phyloP scores from a whole-genome alignment of 2,888 invertebrate genomes.

The Lasioglossum villosulum region DNA sequence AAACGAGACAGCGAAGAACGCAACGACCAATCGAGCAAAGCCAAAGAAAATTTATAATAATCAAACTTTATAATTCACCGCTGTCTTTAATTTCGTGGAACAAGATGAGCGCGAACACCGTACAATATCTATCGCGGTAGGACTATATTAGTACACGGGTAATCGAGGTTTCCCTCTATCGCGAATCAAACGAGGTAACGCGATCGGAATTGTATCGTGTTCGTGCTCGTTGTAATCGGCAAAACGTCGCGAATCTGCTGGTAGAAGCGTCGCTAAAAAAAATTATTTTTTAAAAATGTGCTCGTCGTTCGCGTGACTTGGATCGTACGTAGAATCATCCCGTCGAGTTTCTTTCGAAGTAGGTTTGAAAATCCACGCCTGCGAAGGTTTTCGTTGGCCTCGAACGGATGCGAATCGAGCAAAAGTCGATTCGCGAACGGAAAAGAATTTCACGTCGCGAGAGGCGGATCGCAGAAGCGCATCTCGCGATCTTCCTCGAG shows the following conservation, averaged over 20 bases:
- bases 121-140: too few species aligned
- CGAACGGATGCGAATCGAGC: too few species aligned
- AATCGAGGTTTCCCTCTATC: not conserved
- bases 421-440: not conserved
- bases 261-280: not conserved
- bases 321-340: too few species aligned
- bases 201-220: not conserved
- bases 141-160: not conserved
- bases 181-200: not conserved
- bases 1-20: not conserved
- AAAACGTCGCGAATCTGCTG: not conserved
- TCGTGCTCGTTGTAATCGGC: not conserved
- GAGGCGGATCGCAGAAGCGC: not conserved
- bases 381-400: too few species aligned
- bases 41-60: not conserved
- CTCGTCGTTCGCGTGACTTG: too few species aligned
- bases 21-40: not conserved
- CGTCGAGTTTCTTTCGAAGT: too few species aligned
- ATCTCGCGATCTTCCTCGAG: slow-evolving; percentile 46
- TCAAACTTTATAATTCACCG: not conserved
- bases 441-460: not conserved
- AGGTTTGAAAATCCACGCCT: too few species aligned
- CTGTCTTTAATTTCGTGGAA: not conserved
- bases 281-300: too few species aligned
- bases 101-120: not conserved